A percentile compares a stretch with the other conserved stretches of the same genome.
Evolutionary conservation across 2,888 invertebrate genomes (phyloP).

Genomic region (Dermolepida albohirtum): DNA sequence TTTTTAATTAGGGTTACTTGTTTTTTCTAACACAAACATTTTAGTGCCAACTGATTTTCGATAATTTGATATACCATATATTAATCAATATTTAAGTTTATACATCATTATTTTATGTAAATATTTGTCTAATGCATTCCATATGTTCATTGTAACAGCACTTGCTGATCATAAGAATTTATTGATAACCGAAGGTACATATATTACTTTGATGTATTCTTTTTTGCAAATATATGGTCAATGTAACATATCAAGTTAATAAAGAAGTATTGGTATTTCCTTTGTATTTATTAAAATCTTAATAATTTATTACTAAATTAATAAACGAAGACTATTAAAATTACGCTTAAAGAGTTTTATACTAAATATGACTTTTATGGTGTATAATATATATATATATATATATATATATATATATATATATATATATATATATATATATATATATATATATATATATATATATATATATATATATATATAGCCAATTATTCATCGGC

Average conservation of each 20-base stretch:
- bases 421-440: too few relatives aligned
- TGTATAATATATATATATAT: too few relatives aligned
- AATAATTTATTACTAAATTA: too few relatives aligned
- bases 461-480: too few relatives aligned
- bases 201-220: conserved; percentile 46
- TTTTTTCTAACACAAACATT: conserved; percentile 14
- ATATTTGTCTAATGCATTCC: conserved; percentile 51
- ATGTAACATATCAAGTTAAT: conserved; percentile 57
- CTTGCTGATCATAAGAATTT: conserved; percentile 47
- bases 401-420: too few relatives aligned
- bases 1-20: background rate
- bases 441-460: too few relatives aligned
- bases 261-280: conserved; percentile 48
- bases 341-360: too few relatives aligned
- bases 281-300: too few relatives aligned
- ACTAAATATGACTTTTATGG: too few relatives aligned
- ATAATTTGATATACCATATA: conserved; percentile 13
- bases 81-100: conserved; percentile 26
- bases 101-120: conserved; percentile 34
- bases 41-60: conserved; percentile 40
- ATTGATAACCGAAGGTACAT: conserved; percentile 52
- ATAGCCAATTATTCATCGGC: too few relatives aligned
- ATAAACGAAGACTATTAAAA: too few relatives aligned
- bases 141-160: conserved; percentile 51
- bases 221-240: conserved; percentile 56